phyloP scores from a whole-genome alignment of 2,888 invertebrate genomes.

The Arge pagana region DNA sequence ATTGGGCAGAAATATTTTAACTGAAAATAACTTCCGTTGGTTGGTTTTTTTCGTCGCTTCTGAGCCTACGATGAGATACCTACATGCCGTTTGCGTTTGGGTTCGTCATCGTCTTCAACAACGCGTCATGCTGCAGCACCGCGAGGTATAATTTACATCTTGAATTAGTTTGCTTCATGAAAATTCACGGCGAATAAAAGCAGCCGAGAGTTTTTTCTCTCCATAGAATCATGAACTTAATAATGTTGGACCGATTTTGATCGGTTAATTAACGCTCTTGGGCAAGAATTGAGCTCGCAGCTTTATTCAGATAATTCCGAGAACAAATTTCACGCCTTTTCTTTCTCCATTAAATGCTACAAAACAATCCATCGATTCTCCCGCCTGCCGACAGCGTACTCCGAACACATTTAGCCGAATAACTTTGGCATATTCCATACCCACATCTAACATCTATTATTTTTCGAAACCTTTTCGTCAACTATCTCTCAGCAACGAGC shows the following conservation, averaged over 20 bases:
- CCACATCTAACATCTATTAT: not conserved
- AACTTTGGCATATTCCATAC: not conserved
- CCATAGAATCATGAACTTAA: constrained; percentile 6
- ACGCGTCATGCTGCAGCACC: too few relatives aligned
- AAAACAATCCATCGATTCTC: constrained; percentile 10
- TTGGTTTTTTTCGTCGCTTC: too few relatives aligned
- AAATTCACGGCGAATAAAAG: constrained; percentile 16
- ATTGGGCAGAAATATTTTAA: too few relatives aligned
- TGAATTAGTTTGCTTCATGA: constrained; percentile 19
- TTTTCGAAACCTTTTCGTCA: too few relatives aligned
- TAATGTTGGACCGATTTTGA: constrained; percentile 14
- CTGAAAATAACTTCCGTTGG: too few relatives aligned
- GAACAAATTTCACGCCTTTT: constrained; percentile 19
- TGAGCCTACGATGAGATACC: too few relatives aligned
- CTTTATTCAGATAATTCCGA: constrained; percentile 14
- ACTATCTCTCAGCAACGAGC: too few relatives aligned
- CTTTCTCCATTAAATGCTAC: too few relatives aligned
- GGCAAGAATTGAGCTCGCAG: not conserved
- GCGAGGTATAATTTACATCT: constrained; percentile 16
- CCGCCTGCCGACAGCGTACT: constrained; percentile 7
- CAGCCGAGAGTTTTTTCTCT: constrained; percentile 5
- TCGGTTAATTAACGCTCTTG: constrained; percentile 19
- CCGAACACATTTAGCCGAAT: constrained; percentile 1
- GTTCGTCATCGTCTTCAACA: too few relatives aligned
- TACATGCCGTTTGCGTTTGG: too few relatives aligned